Conservation (phyloP, 2,888 invertebrate species). For the Oxyteleia sp. region DNA sequence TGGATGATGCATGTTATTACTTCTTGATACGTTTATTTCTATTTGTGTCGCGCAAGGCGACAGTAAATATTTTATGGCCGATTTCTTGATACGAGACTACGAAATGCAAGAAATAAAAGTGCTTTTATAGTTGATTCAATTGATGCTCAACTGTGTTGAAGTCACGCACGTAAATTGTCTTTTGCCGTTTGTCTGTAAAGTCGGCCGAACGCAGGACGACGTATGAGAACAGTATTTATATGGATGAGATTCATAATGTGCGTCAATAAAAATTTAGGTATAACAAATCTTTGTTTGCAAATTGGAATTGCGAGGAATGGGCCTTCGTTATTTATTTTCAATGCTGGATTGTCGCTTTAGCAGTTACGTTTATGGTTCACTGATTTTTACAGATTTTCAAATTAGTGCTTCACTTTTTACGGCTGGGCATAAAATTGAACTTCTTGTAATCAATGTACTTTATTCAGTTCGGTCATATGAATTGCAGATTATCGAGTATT, state of each 20-base stretch:
- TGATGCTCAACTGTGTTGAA: slow-evolving; percentile 55
- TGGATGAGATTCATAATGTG: slow-evolving; percentile 64
- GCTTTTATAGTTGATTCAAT: slow-evolving; percentile 70
- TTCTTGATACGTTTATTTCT: slow-evolving; percentile 72
- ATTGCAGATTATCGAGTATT: slow-evolving; percentile 4
- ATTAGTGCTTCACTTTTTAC: slow-evolving; percentile 30
- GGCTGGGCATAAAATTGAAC: slow-evolving; percentile 12
- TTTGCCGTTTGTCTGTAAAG: slow-evolving; percentile 47
- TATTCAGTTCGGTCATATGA: slow-evolving; percentile 16
- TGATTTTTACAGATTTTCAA: slow-evolving; percentile 38
- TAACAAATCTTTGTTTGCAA: slow-evolving; percentile 70
- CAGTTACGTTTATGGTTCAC: slow-evolving; percentile 36
- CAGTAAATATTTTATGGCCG: slow-evolving; percentile 72
- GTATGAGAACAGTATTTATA: slow-evolving; percentile 52
- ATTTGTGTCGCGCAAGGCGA: slow-evolving; percentile 72
- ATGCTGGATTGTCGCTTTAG: slow-evolving; percentile 24
- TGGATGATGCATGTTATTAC: slow-evolving; percentile 71
- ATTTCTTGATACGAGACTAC: slow-evolving; percentile 63
- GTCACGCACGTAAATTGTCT: slow-evolving; percentile 62
- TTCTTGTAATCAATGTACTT: slow-evolving; percentile 19
- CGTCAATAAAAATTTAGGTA: slow-evolving; percentile 61
- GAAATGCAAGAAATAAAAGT: slow-evolving; percentile 62
- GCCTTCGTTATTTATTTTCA: slow-evolving; percentile 34
- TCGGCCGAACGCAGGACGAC: slow-evolving; percentile 13
- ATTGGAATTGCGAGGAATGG: slow-evolving; percentile 43